Percentiles rank a stretch among this genome's conserved stretches.
These are phyloP conservation scores for Thymelicus acteon DNA, from an alignment of 2,888 invertebrate genomes.

Conservation along the genomic window DNA sequence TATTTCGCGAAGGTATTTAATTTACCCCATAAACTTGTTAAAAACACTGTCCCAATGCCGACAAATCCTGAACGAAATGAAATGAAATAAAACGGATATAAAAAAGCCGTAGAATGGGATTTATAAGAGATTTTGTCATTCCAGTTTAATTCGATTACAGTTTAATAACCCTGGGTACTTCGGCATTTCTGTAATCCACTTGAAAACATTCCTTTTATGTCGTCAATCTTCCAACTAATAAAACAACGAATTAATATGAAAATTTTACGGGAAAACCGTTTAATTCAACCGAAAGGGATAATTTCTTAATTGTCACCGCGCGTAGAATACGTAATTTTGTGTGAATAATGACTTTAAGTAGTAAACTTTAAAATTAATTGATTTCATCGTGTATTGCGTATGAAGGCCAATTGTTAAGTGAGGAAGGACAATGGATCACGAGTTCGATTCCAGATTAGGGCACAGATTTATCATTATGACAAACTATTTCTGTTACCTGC, in stretches of 20 bases:
- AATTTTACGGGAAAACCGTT: background rate
- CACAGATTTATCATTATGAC: no score
- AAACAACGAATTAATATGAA: background rate
- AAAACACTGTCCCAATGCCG: no score
- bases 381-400: no score
- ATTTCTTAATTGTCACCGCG: background rate
- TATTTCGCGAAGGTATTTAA: no score
- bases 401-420: no score
- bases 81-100: background rate
- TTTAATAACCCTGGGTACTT: constrained; percentile 22
- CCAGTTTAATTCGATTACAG: constrained; percentile 7
- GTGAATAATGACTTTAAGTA: no score
- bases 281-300: background rate
- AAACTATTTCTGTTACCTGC: no score
- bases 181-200: constrained; percentile 30
- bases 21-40: no score
- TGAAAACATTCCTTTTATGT: constrained; percentile 37
- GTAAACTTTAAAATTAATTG: no score
- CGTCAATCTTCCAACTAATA: constrained; percentile 28
- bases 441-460: no score
- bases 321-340: background rate
- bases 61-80: constrained; percentile 1
- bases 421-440: no score
- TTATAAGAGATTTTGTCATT: constrained; percentile 11
- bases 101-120: constrained; percentile 19